phyloP scores from a whole-genome alignment of 2,797 vertebrate genomes.

The Paedocypris micromegethes region DNA sequence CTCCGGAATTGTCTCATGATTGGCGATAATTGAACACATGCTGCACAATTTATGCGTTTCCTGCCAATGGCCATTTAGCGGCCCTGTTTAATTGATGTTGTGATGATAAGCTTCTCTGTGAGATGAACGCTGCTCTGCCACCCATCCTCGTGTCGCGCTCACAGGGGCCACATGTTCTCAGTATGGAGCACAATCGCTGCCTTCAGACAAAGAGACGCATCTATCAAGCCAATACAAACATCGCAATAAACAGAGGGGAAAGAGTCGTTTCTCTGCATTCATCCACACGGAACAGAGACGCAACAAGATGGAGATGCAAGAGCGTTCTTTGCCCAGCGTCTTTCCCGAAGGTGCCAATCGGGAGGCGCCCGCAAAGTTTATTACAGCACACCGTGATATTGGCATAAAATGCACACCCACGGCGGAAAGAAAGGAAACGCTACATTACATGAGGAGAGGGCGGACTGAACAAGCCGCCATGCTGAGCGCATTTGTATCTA shows the following conservation, averaged over 20 bases:
- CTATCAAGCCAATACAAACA: conserved; percentile 38
- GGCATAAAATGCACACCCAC: conserved; percentile 68
- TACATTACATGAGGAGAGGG: conserved; percentile 65
- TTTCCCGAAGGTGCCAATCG: conserved; percentile 49
- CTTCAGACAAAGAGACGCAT: conserved; percentile 41
- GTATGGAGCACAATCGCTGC: conserved; percentile 43
- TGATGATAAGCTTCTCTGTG: conserved; percentile 54
- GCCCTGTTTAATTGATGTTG: conserved; percentile 54
- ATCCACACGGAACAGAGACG: background rate
- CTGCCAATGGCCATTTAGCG: conserved; percentile 55
- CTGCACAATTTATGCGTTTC: conserved; percentile 59
- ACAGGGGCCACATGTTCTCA: conserved; percentile 46
- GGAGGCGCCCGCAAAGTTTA: conserved; percentile 43
- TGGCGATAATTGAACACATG: conserved; percentile 62
- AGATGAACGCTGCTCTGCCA: conserved; percentile 45
- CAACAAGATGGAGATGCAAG: no score
- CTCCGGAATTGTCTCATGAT: conserved; percentile 68
- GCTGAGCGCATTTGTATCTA: conserved; percentile 74
- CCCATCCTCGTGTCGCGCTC: conserved; percentile 36
- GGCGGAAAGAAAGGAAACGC: conserved; percentile 56
- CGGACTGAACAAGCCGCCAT: conserved; percentile 68
- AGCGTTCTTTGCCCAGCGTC: background rate
- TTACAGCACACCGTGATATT: conserved; percentile 54
- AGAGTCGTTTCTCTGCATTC: conserved; percentile 7
- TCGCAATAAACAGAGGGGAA: background rate